Evolutionary conservation across 2,113 vertebrate genomes (phyloP), one percentile per base, ranked within the genome.

Genomic region (Odobenus rosmarus): DNA sequence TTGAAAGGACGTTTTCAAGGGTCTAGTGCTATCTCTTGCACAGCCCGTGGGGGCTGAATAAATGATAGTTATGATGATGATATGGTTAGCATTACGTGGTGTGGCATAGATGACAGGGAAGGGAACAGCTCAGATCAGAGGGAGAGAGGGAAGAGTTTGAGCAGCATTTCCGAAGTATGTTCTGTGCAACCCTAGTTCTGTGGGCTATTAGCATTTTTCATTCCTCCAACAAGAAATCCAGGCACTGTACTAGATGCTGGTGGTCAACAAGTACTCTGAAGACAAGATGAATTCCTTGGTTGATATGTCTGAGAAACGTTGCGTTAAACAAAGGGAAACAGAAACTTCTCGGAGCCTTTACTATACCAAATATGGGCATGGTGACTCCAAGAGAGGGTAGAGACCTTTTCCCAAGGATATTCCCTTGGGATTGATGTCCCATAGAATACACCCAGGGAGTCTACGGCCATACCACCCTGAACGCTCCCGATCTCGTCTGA

Each of bases 301-400:
- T 61, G 19, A 5, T 42, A 23, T 8, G 16, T 19, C 77, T 57
- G 71, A 80, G 57, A 59, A 83, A 13, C 36, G 8, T 31, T 28
- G 77, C 26, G 7, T 26, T 55, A 36, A 93, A 13, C 61, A 72
- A 46, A 89, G 61, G 33, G 81, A 88, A 74, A 31, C 8, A 26
- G 80, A 69, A 84, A 59, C 81, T 85, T 85, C 46, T 93, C 71
- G 42, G 94, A 82, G 64, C 62, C 85, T 91, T 97, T 55, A 16
- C 5, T 57, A 0, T 4, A 16, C 11, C 18, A 1, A 49, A 3
- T 33, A 12, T 5, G 36, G 86, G 23, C 33, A 7, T 5, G 26
- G 55, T 61, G 55, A 18, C 31, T 77, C 42, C 61, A 57, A 46
- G 86, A 39, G 31, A 80, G 24, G 23, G 10, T 21, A 12, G 74